Conservation (phyloP, 2,113 vertebrate species). For the Hemichromis elongatus region DNA sequence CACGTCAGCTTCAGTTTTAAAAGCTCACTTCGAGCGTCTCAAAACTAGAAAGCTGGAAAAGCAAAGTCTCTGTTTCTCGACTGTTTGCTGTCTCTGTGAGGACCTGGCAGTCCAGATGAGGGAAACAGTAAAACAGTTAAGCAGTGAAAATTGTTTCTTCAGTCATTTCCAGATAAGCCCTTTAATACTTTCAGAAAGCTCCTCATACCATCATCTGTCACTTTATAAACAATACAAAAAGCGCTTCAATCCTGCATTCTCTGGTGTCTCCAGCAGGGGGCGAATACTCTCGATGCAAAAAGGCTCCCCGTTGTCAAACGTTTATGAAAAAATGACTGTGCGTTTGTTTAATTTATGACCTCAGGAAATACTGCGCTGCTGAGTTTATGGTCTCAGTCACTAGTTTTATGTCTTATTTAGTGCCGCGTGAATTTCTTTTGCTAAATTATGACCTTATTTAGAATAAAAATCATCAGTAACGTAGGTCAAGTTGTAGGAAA, state of each 20-base stretch:
- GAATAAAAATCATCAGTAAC: neutral
- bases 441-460: neutral
- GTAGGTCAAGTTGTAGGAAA: neutral
- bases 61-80: neutral
- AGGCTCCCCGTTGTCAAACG: rapidly evolving
- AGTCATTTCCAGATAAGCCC: rapidly evolving
- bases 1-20: neutral
- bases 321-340: neutral
- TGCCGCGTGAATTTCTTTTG: neutral
- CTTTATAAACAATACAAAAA: rapidly evolving
- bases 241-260: neutral
- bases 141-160: neutral
- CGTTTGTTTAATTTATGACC: neutral
- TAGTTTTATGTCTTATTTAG: neutral
- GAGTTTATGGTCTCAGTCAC: neutral
- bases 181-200: neutral
- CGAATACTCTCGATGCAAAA: neutral
- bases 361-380: neutral
- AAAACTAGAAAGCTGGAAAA: neutral
- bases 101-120: neutral
- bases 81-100: neutral
- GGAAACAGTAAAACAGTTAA: neutral
- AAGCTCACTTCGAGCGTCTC: neutral
- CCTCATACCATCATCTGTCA: neutral
- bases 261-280: neutral